Conservation (phyloP, 2,797 vertebrate species). For the Sebastes dallii region DNA sequence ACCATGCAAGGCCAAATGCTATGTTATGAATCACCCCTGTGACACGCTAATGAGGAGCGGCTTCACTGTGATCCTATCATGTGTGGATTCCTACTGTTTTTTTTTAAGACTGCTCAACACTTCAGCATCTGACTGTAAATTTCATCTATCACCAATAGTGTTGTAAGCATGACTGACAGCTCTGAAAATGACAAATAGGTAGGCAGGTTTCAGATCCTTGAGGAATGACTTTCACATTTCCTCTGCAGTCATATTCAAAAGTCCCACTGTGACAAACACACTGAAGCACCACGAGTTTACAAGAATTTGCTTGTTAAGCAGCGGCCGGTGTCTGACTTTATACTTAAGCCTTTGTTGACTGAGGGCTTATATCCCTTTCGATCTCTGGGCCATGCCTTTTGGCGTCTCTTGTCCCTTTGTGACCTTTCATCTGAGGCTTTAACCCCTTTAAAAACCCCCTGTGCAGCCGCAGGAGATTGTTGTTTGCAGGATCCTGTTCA, state of each 20-base stretch:
- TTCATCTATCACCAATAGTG: conserved; percentile 26
- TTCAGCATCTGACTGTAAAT: conserved; percentile 30
- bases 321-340: conserved; percentile 1
- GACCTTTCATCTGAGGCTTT: conserved; percentile 51
- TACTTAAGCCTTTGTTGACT: conserved; percentile 8
- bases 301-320: conserved; percentile 1
- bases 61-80: background rate
- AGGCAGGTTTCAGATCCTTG: conserved; percentile 12
- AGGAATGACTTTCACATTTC: conserved; percentile 34
- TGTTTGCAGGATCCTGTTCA: too few relatives aligned
- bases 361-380: conserved; percentile 31
- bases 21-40: conserved; percentile 20
- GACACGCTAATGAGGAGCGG: conserved; percentile 25
- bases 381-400: conserved; percentile 33
- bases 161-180: conserved; percentile 43
- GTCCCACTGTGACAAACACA: background rate
- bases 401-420: conserved; percentile 26
- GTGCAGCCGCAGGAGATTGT: too few relatives aligned
- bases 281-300: background rate
- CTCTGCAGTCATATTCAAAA: conserved; percentile 18
- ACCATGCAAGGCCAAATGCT: background rate
- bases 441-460: background rate
- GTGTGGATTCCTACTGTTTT: background rate
- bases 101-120: background rate
- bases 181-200: conserved; percentile 43